Percentiles rank a stretch among this genome's conserved stretches.
These are phyloP conservation scores for Agrotis puta DNA, from an alignment of 2,888 invertebrate species.

Conservation along the genomic window DNA sequence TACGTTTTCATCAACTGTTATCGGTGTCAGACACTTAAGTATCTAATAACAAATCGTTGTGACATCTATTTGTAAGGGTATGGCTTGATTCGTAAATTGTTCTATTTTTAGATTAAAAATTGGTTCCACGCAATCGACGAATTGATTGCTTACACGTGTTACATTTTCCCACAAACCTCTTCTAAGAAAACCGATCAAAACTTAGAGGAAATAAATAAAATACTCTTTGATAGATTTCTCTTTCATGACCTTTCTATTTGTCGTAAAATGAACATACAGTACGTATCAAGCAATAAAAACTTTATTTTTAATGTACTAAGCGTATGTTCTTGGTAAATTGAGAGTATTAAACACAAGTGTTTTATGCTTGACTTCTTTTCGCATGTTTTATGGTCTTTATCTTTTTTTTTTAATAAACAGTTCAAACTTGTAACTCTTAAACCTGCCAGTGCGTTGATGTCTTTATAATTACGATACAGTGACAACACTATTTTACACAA, in stretches of 20 bases:
- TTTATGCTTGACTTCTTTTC: constrained; percentile 25
- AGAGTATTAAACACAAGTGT: constrained; percentile 14
- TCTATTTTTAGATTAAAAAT: constrained; percentile 76
- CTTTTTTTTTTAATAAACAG: background rate
- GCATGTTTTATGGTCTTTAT: background rate
- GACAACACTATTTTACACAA: constrained; percentile 2
- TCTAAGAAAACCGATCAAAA: constrained; percentile 52
- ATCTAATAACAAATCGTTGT: constrained; percentile 28
- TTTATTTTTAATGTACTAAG: constrained; percentile 31
- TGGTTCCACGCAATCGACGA: constrained; percentile 67
- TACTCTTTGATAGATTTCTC: constrained; percentile 58
- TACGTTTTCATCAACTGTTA: background rate
- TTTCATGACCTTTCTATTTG: constrained; percentile 34
- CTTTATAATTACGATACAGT: constrained; percentile 50
- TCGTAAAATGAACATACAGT: constrained; percentile 41
- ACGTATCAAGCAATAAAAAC: constrained; percentile 30
- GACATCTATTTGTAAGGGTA: constrained; percentile 21
- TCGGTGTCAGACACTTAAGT: constrained; percentile 1
- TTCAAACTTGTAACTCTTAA: background rate
- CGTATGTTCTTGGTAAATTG: constrained; percentile 1
- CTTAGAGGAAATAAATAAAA: constrained; percentile 41
- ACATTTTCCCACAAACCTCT: constrained; percentile 52
- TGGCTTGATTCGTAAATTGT: constrained; percentile 34
- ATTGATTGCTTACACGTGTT: constrained; percentile 82
- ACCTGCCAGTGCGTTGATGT: constrained; percentile 62